Percentiles rank a stretch among this genome's conserved stretches.
Conservation (phyloP, 2,113 vertebrate species). For the Pipa parva region DNA sequence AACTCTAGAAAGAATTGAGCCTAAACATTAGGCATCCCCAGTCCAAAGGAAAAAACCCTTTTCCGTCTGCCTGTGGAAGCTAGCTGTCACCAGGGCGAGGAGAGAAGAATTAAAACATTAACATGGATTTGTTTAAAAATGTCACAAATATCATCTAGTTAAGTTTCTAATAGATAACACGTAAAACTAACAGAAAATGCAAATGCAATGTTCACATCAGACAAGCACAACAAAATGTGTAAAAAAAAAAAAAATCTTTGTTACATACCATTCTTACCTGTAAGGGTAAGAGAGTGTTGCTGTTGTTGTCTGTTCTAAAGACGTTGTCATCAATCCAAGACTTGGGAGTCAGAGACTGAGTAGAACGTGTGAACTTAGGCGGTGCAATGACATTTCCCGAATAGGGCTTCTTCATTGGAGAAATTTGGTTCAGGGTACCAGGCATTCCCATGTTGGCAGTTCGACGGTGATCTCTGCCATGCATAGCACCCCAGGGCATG, state of each 20-base stretch:
- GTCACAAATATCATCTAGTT: no score
- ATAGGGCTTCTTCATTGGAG: slow-evolving; percentile 93
- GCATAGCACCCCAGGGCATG: slow-evolving; percentile 85
- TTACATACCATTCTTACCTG: slow-evolving; percentile 79
- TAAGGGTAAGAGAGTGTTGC: slow-evolving; percentile 91
- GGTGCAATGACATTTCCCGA: slow-evolving; percentile 95
- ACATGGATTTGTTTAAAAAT: no score
- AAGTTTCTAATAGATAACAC: no score
- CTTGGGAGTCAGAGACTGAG: slow-evolving; percentile 83
- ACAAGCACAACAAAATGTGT: neutral
- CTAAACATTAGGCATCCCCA: no score
- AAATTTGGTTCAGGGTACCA: slow-evolving; percentile 85
- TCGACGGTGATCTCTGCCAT: slow-evolving; percentile 85
- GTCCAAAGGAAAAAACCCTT: no score
- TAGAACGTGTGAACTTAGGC: slow-evolving; percentile 90
- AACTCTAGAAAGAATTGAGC: no score
- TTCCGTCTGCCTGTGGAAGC: no score
- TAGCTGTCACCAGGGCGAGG: no score
- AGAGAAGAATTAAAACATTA: no score
- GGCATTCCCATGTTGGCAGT: slow-evolving; percentile 82
- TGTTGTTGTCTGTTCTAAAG: slow-evolving; percentile 95
- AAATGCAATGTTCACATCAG: no score
- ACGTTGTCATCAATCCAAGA: slow-evolving; percentile 95
- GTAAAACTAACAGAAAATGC: no score
- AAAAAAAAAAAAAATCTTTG: slow-evolving; percentile 26